Evolutionary conservation across 2,888 invertebrate species (phyloP).

Genomic region (Acanthosoma haemorrhoidale): DNA sequence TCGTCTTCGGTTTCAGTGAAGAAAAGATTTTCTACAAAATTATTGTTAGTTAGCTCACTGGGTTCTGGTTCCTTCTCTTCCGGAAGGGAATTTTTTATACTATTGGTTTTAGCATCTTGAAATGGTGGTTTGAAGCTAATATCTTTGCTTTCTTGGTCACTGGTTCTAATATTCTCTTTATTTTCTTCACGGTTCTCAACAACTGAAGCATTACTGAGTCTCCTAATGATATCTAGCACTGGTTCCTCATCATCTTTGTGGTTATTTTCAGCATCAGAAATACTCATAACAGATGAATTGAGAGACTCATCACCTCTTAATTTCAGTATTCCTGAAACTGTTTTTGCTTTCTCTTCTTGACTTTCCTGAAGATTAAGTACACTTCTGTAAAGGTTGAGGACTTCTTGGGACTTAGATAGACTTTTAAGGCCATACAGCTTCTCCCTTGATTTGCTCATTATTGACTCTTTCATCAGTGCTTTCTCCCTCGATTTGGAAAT

Average conservation of each 20-base stretch:
- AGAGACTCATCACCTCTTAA: conserved; percentile 23
- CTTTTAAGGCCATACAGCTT: conserved; percentile 50
- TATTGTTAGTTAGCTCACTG: conserved; percentile 15
- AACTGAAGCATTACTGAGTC: conserved; percentile 21
- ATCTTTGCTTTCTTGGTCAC: conserved; percentile 12
- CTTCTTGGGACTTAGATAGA: conserved; percentile 51
- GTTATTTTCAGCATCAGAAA: conserved; percentile 23
- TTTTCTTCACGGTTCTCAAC: conserved; percentile 21
- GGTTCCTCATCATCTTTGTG: conserved; percentile 16
- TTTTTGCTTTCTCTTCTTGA: conserved; percentile 12
- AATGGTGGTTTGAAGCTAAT: neutral
- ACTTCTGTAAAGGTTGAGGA: conserved; percentile 48
- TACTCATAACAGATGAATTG: conserved; percentile 26
- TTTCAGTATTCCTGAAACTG: conserved; percentile 14
- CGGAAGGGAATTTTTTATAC: conserved; percentile 3
- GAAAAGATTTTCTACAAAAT: neutral
- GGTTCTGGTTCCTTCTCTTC: conserved; percentile 19
- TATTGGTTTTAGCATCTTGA: neutral
- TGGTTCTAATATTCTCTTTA: conserved; percentile 32
- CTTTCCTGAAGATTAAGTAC: conserved; percentile 36
- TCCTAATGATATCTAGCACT: conserved; percentile 28
- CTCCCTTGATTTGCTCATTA: conserved; percentile 48
- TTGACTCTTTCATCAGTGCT: conserved; percentile 39
- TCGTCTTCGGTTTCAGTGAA: conserved; percentile 29
- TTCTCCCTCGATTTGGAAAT: conserved; percentile 47